Percentiles rank a stretch among this genome's conserved stretches.
Conservation (phyloP, 2,113 vertebrate genomes). For the Progne subis region DNA sequence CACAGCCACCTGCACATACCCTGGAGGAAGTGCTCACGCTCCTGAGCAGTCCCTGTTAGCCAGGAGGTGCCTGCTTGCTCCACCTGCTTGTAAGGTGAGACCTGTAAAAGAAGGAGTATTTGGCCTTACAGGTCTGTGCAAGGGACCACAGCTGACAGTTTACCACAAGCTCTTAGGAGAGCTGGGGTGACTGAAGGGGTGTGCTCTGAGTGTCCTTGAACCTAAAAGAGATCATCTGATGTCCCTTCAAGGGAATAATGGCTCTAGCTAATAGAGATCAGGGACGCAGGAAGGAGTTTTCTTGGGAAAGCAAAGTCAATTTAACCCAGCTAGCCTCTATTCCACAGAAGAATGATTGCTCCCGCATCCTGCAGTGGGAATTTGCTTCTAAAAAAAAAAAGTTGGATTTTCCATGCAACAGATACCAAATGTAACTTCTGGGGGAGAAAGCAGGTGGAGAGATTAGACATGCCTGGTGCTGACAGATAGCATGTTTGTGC, state of each 20-base stretch:
- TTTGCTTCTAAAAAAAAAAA: neutral
- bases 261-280: neutral
- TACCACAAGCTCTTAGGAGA: neutral
- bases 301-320: neutral
- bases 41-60: neutral
- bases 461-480: slow-evolving; percentile 6
- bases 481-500: neutral
- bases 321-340: neutral
- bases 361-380: neutral
- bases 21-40: neutral
- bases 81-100: neutral
- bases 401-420: neutral
- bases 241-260: neutral
- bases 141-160: neutral
- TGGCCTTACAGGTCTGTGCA: neutral
- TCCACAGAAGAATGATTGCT: neutral
- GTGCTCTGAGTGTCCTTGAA: neutral
- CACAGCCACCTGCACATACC: neutral
- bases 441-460: neutral
- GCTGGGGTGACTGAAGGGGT: accelerated
- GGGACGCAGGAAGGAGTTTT: neutral
- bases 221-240: neutral
- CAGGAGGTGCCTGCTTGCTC: neutral
- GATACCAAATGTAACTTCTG: neutral
- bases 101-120: neutral